These are phyloP conservation scores for Tipula helvola DNA, from an alignment of 2,888 invertebrate genomes.

Conservation along the genomic window DNA sequence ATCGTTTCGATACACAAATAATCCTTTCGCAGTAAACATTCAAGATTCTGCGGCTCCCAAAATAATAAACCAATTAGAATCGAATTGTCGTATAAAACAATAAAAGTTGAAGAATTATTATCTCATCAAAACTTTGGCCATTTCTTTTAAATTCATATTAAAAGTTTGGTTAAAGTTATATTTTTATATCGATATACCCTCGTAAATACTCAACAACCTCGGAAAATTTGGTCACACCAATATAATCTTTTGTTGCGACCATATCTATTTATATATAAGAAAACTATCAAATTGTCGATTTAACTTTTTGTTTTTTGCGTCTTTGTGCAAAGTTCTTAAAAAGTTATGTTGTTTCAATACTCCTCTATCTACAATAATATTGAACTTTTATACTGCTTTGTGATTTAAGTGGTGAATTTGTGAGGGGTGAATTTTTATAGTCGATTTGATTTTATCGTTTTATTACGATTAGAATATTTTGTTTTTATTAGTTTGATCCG, in stretches of 20 bases:
- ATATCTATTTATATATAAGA: not conserved
- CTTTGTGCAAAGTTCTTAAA: not conserved
- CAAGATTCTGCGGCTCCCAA: not conserved
- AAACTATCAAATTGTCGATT: not conserved
- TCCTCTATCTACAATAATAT: not conserved
- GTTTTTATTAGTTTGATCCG: not conserved
- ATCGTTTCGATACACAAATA: no score
- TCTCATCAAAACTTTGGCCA: not conserved
- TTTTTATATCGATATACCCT: not conserved
- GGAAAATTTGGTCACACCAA: not conserved
- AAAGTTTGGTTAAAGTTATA: not conserved
- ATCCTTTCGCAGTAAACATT: not conserved
- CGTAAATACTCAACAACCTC: not conserved
- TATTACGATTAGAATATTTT: not conserved
- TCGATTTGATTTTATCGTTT: not conserved
- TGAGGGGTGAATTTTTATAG: not conserved
- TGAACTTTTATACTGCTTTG: not conserved
- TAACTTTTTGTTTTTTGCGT: not conserved
- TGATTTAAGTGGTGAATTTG: not conserved
- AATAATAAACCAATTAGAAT: not conserved
- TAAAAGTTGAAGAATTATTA: not conserved
- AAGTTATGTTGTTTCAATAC: not conserved
- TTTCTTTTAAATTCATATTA: not conserved
- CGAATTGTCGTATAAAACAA: not conserved
- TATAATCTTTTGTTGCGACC: not conserved